Conservation (phyloP, 2,888 invertebrate genomes). For the Andrena bicolor region DNA sequence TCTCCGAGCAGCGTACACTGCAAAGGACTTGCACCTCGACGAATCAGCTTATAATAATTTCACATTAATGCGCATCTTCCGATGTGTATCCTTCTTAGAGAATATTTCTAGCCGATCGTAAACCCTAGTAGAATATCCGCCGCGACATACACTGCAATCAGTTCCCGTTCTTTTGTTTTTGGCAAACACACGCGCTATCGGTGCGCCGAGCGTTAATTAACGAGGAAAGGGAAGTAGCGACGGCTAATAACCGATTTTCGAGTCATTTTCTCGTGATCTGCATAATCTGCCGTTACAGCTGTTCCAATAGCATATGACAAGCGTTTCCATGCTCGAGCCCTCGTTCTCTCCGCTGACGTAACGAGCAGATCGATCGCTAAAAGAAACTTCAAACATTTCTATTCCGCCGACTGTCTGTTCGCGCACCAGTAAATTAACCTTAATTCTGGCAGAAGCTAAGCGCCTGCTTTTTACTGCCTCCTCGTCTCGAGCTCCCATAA, state of each 20-base stretch:
- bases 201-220: conserved; percentile 24
- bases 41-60: not conserved
- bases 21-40: not conserved
- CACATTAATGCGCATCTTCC: conserved; percentile 9
- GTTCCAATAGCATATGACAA: conserved; percentile 7
- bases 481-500: not conserved
- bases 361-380: not conserved
- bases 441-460: not conserved
- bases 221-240: conserved; percentile 21
- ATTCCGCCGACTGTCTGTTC: not conserved
- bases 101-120: conserved; percentile 28
- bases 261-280: conserved; percentile 38
- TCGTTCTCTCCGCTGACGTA: too few relatives aligned
- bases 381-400: not conserved
- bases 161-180: conserved; percentile 21
- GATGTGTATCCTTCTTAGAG: not conserved
- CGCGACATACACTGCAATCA: conserved; percentile 23
- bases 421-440: not conserved
- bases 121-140: conserved; percentile 36
- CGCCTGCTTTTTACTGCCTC: not conserved
- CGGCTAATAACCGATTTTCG: conserved; percentile 33
- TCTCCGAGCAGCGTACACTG: not conserved
- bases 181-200: not conserved
- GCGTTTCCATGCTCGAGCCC: not conserved
- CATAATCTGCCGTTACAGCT: conserved; percentile 1